Evolutionary conservation across 2,113 vertebrate genomes (phyloP).

Genomic region (Oplegnathus fasciatus): DNA sequence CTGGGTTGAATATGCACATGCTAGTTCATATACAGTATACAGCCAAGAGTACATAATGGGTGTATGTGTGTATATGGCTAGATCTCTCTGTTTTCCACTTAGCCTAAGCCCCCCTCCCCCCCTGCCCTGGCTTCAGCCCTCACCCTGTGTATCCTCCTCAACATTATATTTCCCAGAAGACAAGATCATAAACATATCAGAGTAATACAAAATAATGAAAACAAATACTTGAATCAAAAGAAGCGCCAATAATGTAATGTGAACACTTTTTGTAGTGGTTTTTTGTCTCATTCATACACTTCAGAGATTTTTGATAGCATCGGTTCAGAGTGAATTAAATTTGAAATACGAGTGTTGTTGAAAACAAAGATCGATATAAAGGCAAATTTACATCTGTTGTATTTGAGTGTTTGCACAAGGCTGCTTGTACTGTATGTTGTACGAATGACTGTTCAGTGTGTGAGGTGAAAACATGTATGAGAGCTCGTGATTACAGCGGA

Average conservation of each 20-base stretch:
- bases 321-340: constrained; percentile 77
- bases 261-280: constrained; percentile 90
- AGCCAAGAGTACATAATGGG: constrained; percentile 55
- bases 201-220: constrained; percentile 91
- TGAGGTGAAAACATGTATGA: constrained; percentile 49
- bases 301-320: constrained; percentile 88
- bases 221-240: constrained; percentile 99
- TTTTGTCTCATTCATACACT: constrained; percentile 88
- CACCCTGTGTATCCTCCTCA: constrained; percentile 82
- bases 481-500: constrained; percentile 78
- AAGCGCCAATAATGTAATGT: constrained; percentile 98
- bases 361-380: constrained; percentile 69
- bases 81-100: constrained; percentile 72
- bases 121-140: constrained; percentile 64
- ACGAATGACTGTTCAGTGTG: constrained; percentile 69
- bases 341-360: constrained; percentile 69
- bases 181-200: constrained; percentile 87
- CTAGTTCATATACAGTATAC: constrained; percentile 79
- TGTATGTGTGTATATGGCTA: constrained; percentile 76
- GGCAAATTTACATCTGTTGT: constrained; percentile 80
- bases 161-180: constrained; percentile 83
- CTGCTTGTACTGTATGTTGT: constrained; percentile 83
- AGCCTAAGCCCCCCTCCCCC: constrained; percentile 43
- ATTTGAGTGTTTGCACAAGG: constrained; percentile 86
- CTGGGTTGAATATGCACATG: constrained; percentile 90